Evolutionary conservation across 2,888 invertebrate genomes (phyloP), one percentile per base, ranked within the genome.

Genomic region (Hipparchia sbordonii): DNA sequence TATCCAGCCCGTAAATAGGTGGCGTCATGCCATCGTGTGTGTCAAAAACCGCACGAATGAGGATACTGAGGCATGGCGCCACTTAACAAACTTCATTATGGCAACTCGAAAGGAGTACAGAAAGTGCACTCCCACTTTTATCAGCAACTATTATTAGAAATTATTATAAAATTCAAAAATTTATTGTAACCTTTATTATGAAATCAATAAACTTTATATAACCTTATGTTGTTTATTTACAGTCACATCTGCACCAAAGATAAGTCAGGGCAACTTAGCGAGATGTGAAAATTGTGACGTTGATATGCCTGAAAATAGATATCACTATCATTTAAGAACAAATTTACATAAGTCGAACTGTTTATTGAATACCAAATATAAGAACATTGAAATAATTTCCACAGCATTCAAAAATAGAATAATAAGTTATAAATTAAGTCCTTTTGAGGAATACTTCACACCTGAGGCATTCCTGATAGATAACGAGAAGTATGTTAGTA

Each of bases 371-470:
- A 60, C 65, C 2, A 65, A 33, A 65, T 65, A 51, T 51, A 12
- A 33, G 9, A 73, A 77, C 71, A 23, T 23, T 23, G 23, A 23
- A 23, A 23, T 23, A 23, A 23, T 23, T 23, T 23, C 23, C 23
- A 23, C 74, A 6, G 75, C 76, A 45, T 76, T 78, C 71, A 72
- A 72, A 57, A 78, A 77, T 56, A 72, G 74, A 73, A 77, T 78
- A 57, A 61, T 72, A 13, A 73, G 72, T 56, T 75, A 74, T 67
- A 72, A 75, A 8, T 70, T 75, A 66, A 76, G 67, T 54, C 72
- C 75, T 59, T 39, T 12, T 39, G 60, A 60, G 10, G 60, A 60
- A 7, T 60, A 60, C 39, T 39, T 73, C 59, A 59, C 70, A 71
- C 71, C 71, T 13, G 68, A 77, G 23, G 23, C 23, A 23, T 23